phyloP scores from a whole-genome alignment of 2,113 vertebrate species.

The Rostratula benghalensis region DNA sequence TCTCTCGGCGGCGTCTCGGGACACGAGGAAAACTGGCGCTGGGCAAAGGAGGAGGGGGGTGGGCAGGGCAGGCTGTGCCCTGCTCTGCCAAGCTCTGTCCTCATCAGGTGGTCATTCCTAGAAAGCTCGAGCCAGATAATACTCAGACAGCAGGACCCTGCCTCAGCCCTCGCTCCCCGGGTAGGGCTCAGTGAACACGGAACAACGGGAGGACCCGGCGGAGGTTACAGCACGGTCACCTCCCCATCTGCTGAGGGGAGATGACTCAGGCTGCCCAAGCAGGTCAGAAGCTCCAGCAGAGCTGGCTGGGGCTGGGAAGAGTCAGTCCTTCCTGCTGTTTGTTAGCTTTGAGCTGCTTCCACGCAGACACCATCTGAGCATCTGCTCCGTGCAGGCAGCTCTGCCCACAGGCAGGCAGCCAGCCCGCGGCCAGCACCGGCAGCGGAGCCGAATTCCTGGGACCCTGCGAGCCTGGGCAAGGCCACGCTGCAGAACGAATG shows the following conservation, averaged over 20 bases:
- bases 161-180: neutral
- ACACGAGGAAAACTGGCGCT: neutral
- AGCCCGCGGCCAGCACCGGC: neutral
- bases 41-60: neutral
- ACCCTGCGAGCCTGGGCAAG: neutral
- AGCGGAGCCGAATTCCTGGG: neutral
- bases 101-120: neutral
- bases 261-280: neutral
- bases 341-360: neutral
- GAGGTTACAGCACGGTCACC: neutral
- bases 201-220: accelerated
- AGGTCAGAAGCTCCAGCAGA: neutral
- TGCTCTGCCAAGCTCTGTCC: neutral
- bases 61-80: neutral
- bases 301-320: neutral
- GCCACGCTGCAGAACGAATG: accelerated
- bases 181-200: accelerated
- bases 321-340: accelerated
- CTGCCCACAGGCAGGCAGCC: neutral
- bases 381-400: neutral
- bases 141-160: accelerated
- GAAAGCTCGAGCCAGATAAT: accelerated
- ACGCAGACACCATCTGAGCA: neutral
- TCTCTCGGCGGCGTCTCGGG: neutral
- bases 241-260: neutral